phyloP scores from a whole-genome alignment of 2,797 vertebrate genomes.

The Acanthurus leucopareius region DNA sequence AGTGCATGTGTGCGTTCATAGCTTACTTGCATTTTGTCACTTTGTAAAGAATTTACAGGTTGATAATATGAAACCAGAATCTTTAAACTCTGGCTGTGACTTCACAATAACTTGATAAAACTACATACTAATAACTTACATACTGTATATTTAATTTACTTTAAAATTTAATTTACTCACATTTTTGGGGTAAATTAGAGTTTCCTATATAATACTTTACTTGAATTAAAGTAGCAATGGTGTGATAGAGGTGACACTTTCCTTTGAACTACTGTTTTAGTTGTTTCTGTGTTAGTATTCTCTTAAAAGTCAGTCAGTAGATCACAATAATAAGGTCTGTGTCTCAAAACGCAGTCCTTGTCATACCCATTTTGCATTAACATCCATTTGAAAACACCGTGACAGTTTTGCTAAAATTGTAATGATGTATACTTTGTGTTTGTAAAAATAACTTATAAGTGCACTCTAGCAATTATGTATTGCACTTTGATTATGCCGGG shows the following conservation, averaged over 20 bases:
- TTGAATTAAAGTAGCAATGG: slow-evolving; percentile 61
- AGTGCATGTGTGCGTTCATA: slow-evolving; percentile 38
- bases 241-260: slow-evolving; percentile 27
- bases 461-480: background rate
- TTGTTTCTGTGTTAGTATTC: slow-evolving; percentile 25
- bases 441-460: background rate
- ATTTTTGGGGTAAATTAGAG: background rate
- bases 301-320: background rate
- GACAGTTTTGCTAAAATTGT: background rate
- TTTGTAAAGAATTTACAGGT: slow-evolving; percentile 18
- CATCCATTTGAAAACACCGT: background rate
- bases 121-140: slow-evolving; percentile 5
- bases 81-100: background rate
- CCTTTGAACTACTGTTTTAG: background rate
- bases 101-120: slow-evolving; percentile 15
- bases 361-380: background rate
- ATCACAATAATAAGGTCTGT: background rate
- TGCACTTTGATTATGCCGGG: background rate
- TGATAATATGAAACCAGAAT: background rate
- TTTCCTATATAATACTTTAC: slow-evolving; percentile 19
- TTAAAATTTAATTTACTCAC: slow-evolving; percentile 11
- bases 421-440: background rate
- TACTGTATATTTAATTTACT: slow-evolving; percentile 35
- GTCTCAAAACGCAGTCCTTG: background rate
- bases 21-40: slow-evolving; percentile 23